Percentiles rank a stretch among this genome's conserved stretches.
Conservation (phyloP, 2,113 vertebrate genomes). For the Sminthopsis crassicaudata region DNA sequence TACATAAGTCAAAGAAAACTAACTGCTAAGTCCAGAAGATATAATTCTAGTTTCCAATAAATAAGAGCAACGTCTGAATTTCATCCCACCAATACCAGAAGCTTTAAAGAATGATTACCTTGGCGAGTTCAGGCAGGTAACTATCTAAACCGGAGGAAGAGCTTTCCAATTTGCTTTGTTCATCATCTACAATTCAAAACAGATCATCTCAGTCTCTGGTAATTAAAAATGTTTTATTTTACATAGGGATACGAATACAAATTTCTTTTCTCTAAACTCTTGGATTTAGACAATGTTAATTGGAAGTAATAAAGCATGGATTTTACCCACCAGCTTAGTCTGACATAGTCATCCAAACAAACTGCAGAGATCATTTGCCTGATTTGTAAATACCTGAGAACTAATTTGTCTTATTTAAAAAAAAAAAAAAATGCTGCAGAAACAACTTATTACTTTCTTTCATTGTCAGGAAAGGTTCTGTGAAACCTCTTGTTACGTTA, state of each 20-base stretch:
- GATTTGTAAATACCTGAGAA: slow-evolving; percentile 44
- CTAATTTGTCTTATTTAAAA: not conserved
- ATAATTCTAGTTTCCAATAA: slow-evolving; percentile 1
- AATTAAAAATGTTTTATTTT: slow-evolving; percentile 43
- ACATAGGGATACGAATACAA: not conserved
- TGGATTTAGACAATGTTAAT: slow-evolving; percentile 17
- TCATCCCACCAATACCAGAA: not conserved
- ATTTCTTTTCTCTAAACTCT: not conserved
- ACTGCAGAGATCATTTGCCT: not conserved
- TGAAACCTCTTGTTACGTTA: not conserved
- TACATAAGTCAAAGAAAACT: not conserved
- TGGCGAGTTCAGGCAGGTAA: slow-evolving; percentile 90
- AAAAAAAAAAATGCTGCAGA: not conserved
- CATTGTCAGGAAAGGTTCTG: not conserved
- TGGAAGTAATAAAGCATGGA: not conserved
- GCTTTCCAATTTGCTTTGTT: slow-evolving; percentile 93
- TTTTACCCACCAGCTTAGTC: not conserved
- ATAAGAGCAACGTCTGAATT: not conserved
- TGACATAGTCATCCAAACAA: not conserved
- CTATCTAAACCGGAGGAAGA: slow-evolving; percentile 94
- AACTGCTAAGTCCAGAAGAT: not conserved
- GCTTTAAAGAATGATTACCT: slow-evolving; percentile 80
- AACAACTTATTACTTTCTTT: not conserved
- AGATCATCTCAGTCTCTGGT: not conserved
- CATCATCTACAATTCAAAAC: slow-evolving; percentile 91